phyloP scores from a whole-genome alignment of 2,113 vertebrate genomes.

The Ovis canadensis region DNA sequence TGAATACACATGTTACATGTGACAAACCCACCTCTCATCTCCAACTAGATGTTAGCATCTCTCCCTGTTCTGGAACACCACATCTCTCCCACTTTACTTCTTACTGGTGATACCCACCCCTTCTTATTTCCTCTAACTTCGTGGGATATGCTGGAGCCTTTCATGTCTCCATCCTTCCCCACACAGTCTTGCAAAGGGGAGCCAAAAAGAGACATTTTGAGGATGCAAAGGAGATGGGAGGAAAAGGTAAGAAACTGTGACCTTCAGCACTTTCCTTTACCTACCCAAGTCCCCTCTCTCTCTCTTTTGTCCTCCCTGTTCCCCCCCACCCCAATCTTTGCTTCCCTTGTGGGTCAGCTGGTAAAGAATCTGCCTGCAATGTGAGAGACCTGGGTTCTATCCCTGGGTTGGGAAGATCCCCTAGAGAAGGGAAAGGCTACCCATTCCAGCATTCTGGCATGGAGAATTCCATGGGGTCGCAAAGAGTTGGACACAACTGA shows the following conservation, averaged over 20 bases:
- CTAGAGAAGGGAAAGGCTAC: neutral
- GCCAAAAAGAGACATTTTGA: neutral
- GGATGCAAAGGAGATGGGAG: neutral
- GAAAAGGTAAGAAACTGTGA: neutral
- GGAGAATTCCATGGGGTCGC: neutral
- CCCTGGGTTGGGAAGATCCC: neutral
- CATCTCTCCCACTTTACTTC: neutral
- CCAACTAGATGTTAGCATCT: neutral
- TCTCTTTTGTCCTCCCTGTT: neutral
- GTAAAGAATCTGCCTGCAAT: neutral
- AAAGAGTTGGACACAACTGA: neutral
- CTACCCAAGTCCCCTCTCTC: no score
- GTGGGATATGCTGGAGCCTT: neutral
- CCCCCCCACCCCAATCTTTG: neutral
- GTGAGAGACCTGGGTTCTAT: neutral
- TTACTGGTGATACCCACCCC: neutral
- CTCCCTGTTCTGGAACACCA: neutral
- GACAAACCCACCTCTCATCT: neutral
- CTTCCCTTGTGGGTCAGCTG: neutral
- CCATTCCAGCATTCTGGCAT: neutral
- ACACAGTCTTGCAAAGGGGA: neutral
- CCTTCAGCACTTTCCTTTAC: neutral
- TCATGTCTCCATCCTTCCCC: neutral
- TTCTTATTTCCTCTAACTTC: neutral
- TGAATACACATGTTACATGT: neutral